Evolutionary conservation across 2,113 vertebrate species (phyloP), one percentile per base, ranked within the genome.

Genomic region (Microtus oregoni): DNA sequence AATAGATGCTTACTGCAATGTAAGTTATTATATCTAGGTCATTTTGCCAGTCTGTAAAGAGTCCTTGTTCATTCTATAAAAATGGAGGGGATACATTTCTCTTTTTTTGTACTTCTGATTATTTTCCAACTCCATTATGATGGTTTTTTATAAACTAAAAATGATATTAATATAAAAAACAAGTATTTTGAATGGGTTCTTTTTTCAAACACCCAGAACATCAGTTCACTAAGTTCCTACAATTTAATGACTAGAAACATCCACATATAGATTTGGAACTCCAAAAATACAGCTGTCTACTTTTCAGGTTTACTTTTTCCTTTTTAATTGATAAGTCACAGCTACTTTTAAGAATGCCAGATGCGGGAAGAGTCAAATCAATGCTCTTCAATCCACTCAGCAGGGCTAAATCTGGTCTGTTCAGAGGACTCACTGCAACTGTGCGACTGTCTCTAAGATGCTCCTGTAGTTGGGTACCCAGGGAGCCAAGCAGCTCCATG

Each of bases 141-240:
- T 83, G 19, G 5, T 88, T 96, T 96, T 96, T 93, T 79, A 52
- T 75, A 88, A 94, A 68, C 17, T 20, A 32, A 95, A 90, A 91
- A 73, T 67, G 65, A 86, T 24, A 8, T 83, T 79, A 75, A 86
- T 41, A 63, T 82, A 13, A 77, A 83, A 76, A 65, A 26, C 38
- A 81, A 86, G 19, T 22, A 2, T n/a, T 86, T 81, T 67, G 12
- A 63, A 6, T 89, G 8, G 1, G 30, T 77, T 96, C 28, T 61
- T 55, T 90, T 92, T 96, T 89, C 4, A 81, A 76, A 90, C 15
- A 93, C 41, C 4, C 35, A 28, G 1, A 86, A 61, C 83, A 92
- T 38, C 4, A 89, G 5, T 79, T 61, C 3, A 55, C 15, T 4
- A 87, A 24, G 26, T 87, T 88, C 38, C 55, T 89, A 1, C 52